Base-by-base conservation (phyloP, 2,888 invertebrate species). In the Acleris emargana region DNA sequence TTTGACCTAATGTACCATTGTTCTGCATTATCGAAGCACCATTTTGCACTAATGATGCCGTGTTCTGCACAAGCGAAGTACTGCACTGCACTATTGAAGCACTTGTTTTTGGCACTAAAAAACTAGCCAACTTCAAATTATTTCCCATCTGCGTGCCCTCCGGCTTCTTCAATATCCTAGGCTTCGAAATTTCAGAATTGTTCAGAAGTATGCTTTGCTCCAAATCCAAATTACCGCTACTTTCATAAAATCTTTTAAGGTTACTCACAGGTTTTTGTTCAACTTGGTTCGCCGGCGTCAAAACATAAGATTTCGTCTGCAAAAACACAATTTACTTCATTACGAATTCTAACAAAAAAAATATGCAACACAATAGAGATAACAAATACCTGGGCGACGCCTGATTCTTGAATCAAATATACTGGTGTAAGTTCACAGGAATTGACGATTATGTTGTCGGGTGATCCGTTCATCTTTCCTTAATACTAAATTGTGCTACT, bases 191-290 rank as follows among this genome's bases (percentile, higher is more conserved):
- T 60, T 71, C 79, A 22, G 82, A 79, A n/a, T 72, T 68, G 62
- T 76, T 80, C 50, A 79, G 73, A 47, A 82, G 72, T 64, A 84
- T 77, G 71, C 78, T 80, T 75, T 83, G 86, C 73, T 90, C 91
- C 60, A 91, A 80, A 75, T 89, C 91, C 60, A 91, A 80, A 75
- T 89, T 90, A 71, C 90, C 91, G 83, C 91, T 91, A 78, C 83
- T 92, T 81, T 92, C 91, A 73, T 91, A 92, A 75, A 90, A 92
- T 68, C 83, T 82, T 85, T 89, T 91, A 79, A 92, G 85, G 83
- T 85, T 91, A 72, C 82, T 82, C n/a, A 84, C 77, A 58, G 89
- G 86, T 73, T 86, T 86, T 25, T 80, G 76, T 64, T 76, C 76
- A 42, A 81, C 82, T 64, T 82, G 75, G 67, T 71, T 79, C 69